phyloP scores from a whole-genome alignment of 2,888 invertebrate genomes.

The Drosophila nr. perissopoda region DNA sequence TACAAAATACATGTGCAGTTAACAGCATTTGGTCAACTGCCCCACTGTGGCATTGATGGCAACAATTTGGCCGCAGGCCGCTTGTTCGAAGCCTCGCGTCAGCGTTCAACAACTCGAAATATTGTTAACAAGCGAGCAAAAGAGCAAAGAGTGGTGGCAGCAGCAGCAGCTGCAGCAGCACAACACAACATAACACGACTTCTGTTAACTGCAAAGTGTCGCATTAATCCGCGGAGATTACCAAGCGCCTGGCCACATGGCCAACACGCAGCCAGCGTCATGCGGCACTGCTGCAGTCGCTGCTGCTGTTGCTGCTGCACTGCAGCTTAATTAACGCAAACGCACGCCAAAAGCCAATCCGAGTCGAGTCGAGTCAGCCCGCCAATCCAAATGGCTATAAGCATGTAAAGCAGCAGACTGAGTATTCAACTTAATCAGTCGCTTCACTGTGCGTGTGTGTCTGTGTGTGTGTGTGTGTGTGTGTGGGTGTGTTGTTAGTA shows the following conservation, averaged over 20 bases:
- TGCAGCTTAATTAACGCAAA: conserved; percentile 76
- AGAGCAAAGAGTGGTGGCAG: conserved; percentile 50
- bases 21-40: conserved; percentile 19
- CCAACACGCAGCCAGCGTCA: conserved; percentile 55
- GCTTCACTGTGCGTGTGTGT: conserved; percentile 34
- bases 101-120: conserved; percentile 65
- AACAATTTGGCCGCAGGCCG: conserved; percentile 66
- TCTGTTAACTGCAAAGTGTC: conserved; percentile 69
- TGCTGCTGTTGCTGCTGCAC: conserved; percentile 24
- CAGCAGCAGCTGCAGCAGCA: conserved; percentile 3
- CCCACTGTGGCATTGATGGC: conserved; percentile 41
- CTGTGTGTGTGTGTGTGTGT: neutral
- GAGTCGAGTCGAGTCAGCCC: conserved; percentile 33
- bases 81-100: conserved; percentile 55
- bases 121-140: conserved; percentile 76
- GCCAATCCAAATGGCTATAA: conserved; percentile 34
- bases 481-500: conserved; percentile 5
- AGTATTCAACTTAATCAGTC: conserved; percentile 75
- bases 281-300: conserved; percentile 4
- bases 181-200: conserved; percentile 58
- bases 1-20: conserved; percentile 5
- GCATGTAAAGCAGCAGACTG: conserved; percentile 54
- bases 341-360: conserved; percentile 65
- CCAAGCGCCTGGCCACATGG: conserved; percentile 63
- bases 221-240: conserved; percentile 78